phyloP scores from a whole-genome alignment of 2,888 invertebrate genomes.

The Hydrotaea cyrtoneurina region DNA sequence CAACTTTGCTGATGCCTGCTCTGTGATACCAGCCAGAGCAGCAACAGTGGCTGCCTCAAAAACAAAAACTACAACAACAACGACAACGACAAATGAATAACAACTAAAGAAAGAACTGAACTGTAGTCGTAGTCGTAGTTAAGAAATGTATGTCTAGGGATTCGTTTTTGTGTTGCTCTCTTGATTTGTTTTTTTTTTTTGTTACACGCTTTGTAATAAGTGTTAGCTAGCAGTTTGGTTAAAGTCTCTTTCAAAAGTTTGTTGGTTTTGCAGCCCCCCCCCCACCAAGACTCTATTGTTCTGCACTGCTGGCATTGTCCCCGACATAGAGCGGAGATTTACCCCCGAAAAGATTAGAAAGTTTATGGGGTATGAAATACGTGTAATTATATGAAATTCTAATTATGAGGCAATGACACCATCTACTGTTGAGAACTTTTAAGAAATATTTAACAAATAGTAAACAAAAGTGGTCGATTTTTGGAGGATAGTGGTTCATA shows the following conservation, averaged over 20 bases:
- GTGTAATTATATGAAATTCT: constrained; percentile 59
- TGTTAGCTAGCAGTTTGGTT: constrained; percentile 26
- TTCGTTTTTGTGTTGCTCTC: not conserved
- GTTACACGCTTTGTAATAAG: constrained; percentile 40
- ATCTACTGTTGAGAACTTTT: not conserved
- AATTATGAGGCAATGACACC: constrained; percentile 58
- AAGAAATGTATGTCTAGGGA: constrained; percentile 64
- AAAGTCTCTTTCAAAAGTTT: not conserved
- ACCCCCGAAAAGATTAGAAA: constrained; percentile 56
- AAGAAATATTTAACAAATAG: too few species aligned
- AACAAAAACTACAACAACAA: too few species aligned
- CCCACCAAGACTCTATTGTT: not conserved
- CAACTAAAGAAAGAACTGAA: constrained; percentile 44
- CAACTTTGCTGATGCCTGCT: constrained; percentile 61
- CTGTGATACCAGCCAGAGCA: constrained; percentile 53
- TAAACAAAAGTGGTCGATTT: too few species aligned
- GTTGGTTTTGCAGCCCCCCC: not conserved
- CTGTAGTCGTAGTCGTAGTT: not conserved
- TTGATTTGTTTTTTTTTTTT: not conserved
- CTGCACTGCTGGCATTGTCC: constrained; percentile 53
- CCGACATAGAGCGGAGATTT: constrained; percentile 57
- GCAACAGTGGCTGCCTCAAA: constrained; percentile 6
- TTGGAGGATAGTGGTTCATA: too few species aligned
- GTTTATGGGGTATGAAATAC: constrained; percentile 50
- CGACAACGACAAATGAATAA: constrained; percentile 21